Percentiles rank a stretch among this genome's conserved stretches.
These are phyloP conservation scores for Chiroxiphia lanceolata DNA, from an alignment of 2,797 vertebrate species.

Conservation along the genomic window DNA sequence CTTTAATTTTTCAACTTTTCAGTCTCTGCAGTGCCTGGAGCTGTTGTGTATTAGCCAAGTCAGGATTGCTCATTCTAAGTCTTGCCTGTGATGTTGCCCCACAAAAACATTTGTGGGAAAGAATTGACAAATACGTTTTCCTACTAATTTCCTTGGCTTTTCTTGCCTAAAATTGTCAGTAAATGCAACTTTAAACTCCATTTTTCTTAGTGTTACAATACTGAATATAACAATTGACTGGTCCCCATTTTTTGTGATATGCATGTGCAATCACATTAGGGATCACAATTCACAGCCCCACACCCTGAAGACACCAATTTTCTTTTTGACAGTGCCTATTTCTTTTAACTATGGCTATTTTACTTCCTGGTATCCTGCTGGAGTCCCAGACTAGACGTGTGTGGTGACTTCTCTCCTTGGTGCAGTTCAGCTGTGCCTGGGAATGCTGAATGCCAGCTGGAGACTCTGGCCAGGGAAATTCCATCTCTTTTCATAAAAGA, in stretches of 20 bases:
- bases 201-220: background rate
- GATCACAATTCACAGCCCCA: background rate
- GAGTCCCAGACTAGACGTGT: background rate
- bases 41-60: background rate
- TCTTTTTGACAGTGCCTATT: background rate
- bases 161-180: background rate
- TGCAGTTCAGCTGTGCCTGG: background rate
- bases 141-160: background rate
- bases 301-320: fast-evolving
- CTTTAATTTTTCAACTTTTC: background rate
- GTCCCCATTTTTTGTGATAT: background rate
- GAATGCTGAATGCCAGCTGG: fast-evolving
- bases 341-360: background rate
- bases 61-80: background rate
- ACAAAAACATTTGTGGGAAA: background rate
- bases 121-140: background rate
- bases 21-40: background rate
- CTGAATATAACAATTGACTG: background rate
- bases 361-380: background rate
- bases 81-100: background rate
- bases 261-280: fast-evolving
- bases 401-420: background rate
- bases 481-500: background rate
- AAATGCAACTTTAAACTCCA: background rate
- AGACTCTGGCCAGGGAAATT: background rate